Evolutionary conservation across 53 echinoderm and acorn worm genomes (phyloP).

Genomic region (Glandiceps talaboti): DNA sequence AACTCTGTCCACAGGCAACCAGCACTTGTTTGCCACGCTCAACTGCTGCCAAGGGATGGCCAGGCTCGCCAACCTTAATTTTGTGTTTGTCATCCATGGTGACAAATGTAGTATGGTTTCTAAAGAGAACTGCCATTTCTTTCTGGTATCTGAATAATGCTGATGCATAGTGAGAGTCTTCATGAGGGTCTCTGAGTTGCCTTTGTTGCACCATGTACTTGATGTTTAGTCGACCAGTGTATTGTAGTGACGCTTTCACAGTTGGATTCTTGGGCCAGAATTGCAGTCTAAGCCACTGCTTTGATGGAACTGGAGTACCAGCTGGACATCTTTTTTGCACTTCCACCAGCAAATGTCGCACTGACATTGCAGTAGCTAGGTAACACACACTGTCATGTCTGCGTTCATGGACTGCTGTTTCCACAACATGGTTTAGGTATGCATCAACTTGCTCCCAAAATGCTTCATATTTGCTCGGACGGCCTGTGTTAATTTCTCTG

Average conservation of each 20-base stretch:
- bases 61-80: constrained; percentile 12
- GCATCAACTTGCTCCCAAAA: constrained; percentile 5
- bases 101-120: background rate
- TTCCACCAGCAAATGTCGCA: constrained; percentile 2
- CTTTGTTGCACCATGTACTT: constrained; percentile 11
- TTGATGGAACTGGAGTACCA: background rate
- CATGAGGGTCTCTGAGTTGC: constrained; percentile 7
- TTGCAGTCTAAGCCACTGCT: constrained; percentile 1
- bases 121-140: constrained; percentile 4
- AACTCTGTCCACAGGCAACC: background rate
- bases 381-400: constrained; percentile 7
- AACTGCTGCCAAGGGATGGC: constrained; percentile 15
- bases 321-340: constrained; percentile 1
- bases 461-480: background rate
- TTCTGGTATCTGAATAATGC: constrained; percentile 13
- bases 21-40: constrained; percentile 16
- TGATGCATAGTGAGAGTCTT: constrained; percentile 13
- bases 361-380: constrained; percentile 17
- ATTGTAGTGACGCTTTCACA: background rate
- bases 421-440: background rate
- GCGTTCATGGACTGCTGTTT: constrained; percentile 9
- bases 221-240: background rate
- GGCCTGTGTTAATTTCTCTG: background rate
- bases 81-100: background rate
- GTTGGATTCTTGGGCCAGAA: constrained; percentile 2